Evolutionary conservation across 2,113 vertebrate genomes (phyloP), one percentile per base, ranked within the genome.

Genomic region (Canis aureus): DNA sequence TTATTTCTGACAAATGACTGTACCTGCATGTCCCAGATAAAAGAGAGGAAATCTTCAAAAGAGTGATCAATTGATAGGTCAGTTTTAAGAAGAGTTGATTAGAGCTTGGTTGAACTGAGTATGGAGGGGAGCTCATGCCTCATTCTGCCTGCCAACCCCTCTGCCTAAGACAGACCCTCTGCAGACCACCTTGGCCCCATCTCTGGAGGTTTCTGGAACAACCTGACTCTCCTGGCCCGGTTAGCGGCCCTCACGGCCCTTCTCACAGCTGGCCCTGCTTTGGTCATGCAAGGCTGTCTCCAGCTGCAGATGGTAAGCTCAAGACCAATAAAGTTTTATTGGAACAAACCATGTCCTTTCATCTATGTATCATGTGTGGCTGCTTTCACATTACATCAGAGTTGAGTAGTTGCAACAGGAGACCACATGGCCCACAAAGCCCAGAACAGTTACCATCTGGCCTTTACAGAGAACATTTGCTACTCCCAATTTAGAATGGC

Each of bases 1-100:
- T 92, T 19, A 64, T 20, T 95, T 74, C 71, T 76, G 85, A 55
- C 86, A 97, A 95, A 90, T 57, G 20, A 89, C 6, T 67, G 20
- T 74, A 80, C 59, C 60, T 1, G 19, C 49, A 0, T 60, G 49
- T 95, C 76, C 32, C 59, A 71, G 76, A 43, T 32, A 35, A 67
- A 82, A 66, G 93, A 64, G 35, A 3, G 49, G 64, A 79, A 62
- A 89, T 25, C 80, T 81, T 73, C 74, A 49, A 93, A 94, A 91
- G 9, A 20, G 64, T 10, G 71, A 11, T 12, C 0, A 0, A 25
- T 19, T 29, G 57, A n/a, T 3, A 8, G 32, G 66, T 16, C 82
- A 32, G 55, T 83, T 89, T 86, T 53, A 78, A 35, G 49, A 17
- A 64, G 2, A 57, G 13, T 10, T 13, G 53, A 29, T 7, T 10